Percentiles rank a stretch among this genome's conserved stretches.
Evolutionary conservation across 1,140 invertebrate genomes (phyloP).

Genomic region (Drosophila melanica): DNA sequence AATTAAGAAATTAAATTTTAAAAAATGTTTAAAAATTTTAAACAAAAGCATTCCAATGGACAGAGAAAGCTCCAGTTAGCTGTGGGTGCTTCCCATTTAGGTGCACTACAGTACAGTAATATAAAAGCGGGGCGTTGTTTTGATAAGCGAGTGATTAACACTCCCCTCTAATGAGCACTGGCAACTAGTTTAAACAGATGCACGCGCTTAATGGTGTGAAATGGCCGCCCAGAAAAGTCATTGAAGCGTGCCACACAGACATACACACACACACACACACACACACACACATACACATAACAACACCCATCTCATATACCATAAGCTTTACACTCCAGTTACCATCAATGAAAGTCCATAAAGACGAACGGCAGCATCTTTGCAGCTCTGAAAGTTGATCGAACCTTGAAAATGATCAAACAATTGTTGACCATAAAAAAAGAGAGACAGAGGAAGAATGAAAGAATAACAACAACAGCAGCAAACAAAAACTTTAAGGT

Average conservation of each 20-base stretch:
- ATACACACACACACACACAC: conserved; percentile 5
- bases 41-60: conserved; percentile 25
- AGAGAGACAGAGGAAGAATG: conserved; percentile 7
- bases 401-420: conserved; percentile 70
- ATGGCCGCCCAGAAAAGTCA: conserved; percentile 37
- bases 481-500: conserved; percentile 46
- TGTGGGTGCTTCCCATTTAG: conserved; percentile 1
- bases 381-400: conserved; percentile 60
- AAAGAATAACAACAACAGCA: conserved; percentile 32
- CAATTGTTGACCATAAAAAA: conserved; percentile 48
- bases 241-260: conserved; percentile 40
- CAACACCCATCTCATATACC: background rate
- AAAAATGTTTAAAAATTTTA: conserved; percentile 19
- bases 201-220: conserved; percentile 44
- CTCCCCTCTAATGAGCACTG: conserved; percentile 26
- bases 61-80: conserved; percentile 27
- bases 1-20: background rate
- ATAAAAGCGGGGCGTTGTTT: conserved; percentile 18
- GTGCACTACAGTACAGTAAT: background rate
- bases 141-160: conserved; percentile 46
- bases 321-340: conserved; percentile 70
- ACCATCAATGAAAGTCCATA: conserved; percentile 47
- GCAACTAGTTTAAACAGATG: conserved; percentile 40
- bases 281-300: conserved; percentile 1
- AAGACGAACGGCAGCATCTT: conserved; percentile 17